Evolutionary conservation across 2,113 vertebrate genomes (phyloP), one percentile per base, ranked within the genome.

Genomic region (Hippocampus barbouri): DNA sequence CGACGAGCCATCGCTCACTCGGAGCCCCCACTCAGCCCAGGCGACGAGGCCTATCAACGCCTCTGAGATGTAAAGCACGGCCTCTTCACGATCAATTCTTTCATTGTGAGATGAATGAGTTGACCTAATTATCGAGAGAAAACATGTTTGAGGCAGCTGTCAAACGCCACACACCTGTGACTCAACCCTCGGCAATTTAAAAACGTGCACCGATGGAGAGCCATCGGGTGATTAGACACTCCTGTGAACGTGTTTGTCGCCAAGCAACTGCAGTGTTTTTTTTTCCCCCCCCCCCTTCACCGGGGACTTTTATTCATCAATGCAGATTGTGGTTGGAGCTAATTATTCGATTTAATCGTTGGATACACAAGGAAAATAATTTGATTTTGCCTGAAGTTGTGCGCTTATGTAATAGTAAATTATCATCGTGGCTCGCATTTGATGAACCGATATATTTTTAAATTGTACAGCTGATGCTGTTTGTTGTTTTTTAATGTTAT

Each of bases 91-190:
- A 72, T 81, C 75, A 38, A 79, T 83, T 75, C 79, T 86, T 84
- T 66, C 75, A 79, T 85, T 73, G 74, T 74, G 74, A 76, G 47
- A 85, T 82, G 85, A 70, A 86, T 82, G 72, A 83, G 81, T 78
- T 74, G 70, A 78, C 53, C 73, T 77, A 54, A 85, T 89, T 83
- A 84, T 79, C 23, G 43, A 12, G 69, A 79, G 66, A 70, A 74
- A 64, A 57, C 71, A 68, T 78, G 76, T 83, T 75, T 74, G 71
- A 79, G 73, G 72, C 76, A 25, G 74, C 43, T 68, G 63, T 76
- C 69, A 80, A 76, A 88, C 84, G 83, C 87, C 76, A 84, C 79
- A 86, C 87, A 90, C 87, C 88, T 90, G 87, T 76, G 86, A 68
- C 70, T 80, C 54, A 72, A 80, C 63, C 38, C 68, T n/a, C 68